Conservation (phyloP, 2,888 invertebrate species). For the Stenoptilia bipunctidactyla region DNA sequence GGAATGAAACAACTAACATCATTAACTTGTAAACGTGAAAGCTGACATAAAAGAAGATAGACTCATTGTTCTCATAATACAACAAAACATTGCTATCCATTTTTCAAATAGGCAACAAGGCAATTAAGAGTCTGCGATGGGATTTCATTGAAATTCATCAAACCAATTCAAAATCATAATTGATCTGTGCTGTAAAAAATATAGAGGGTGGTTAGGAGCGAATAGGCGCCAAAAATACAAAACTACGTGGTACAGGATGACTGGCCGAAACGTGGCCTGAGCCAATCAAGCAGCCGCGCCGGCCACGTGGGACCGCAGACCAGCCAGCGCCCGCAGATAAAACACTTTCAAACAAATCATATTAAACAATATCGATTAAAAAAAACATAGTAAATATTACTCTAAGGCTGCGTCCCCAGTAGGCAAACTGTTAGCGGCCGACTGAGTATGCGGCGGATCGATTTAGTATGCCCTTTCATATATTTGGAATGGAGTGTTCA, state of each 20-base stretch:
- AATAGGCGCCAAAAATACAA: constrained; percentile 65
- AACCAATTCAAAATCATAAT: constrained; percentile 69
- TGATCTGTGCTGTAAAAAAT: constrained; percentile 67
- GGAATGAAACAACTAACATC: neutral
- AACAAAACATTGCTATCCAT: constrained; percentile 44
- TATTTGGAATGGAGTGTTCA: too few species aligned
- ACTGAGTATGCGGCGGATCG: too few species aligned
- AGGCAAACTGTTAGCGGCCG: too few species aligned
- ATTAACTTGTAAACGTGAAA: neutral
- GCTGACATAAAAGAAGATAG: neutral
- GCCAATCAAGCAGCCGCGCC: constrained; percentile 57
- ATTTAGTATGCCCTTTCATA: too few species aligned
- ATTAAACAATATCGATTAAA: too few species aligned
- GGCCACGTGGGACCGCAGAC: neutral
- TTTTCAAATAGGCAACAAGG: constrained; percentile 58
- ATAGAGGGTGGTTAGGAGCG: constrained; percentile 60
- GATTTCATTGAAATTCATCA: constrained; percentile 69
- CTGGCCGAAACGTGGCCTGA: constrained; percentile 56
- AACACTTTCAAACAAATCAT: too few species aligned
- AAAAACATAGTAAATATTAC: too few species aligned
- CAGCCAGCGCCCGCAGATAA: too few species aligned
- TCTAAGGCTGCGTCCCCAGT: too few species aligned
- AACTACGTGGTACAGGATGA: constrained; percentile 52
- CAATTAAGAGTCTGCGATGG: constrained; percentile 67
- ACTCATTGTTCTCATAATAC: neutral